phyloP scores from a whole-genome alignment of 2,113 vertebrate genomes.

The Tautogolabrus adspersus region DNA sequence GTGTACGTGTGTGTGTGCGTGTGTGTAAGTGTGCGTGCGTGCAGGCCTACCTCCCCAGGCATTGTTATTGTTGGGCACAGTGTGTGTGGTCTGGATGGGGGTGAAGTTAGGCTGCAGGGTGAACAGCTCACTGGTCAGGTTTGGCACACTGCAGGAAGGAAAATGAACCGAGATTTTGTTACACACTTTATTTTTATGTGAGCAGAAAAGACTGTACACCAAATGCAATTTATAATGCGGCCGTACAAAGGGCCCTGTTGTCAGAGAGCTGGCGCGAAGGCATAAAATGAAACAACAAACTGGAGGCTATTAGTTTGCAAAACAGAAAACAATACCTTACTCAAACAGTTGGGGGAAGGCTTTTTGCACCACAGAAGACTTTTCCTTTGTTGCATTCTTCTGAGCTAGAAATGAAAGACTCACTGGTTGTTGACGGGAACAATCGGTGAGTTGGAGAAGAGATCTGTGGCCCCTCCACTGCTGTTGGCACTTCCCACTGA shows the following conservation, averaged over 20 bases:
- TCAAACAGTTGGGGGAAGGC: too few relatives aligned
- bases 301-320: neutral
- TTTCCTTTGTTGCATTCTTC: neutral
- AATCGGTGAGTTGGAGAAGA: slow-evolving; percentile 87
- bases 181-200: slow-evolving; percentile 19
- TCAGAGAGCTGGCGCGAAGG: neutral
- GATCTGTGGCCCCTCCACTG: slow-evolving; percentile 85
- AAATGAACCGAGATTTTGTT: slow-evolving; percentile 4
- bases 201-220: neutral
- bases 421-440: slow-evolving; percentile 89
- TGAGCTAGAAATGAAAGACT: slow-evolving; percentile 21
- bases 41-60: slow-evolving; percentile 90
- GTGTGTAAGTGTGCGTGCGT: slow-evolving; percentile 7
- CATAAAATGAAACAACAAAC: neutral
- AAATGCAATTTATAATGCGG: slow-evolving; percentile 20
- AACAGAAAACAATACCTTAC: neutral
- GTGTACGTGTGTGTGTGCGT: slow-evolving; percentile 11
- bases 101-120: slow-evolving; percentile 91
- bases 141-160: slow-evolving; percentile 87
- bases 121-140: slow-evolving; percentile 91
- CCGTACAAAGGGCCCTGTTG: slow-evolving; percentile 4
- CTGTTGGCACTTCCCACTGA: slow-evolving; percentile 90
- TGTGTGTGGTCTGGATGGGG: slow-evolving; percentile 91
- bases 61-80: slow-evolving; percentile 88
- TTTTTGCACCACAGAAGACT: neutral